Conservation (phyloP, 2,797 vertebrate species). For the Hipposideros larvatus region DNA sequence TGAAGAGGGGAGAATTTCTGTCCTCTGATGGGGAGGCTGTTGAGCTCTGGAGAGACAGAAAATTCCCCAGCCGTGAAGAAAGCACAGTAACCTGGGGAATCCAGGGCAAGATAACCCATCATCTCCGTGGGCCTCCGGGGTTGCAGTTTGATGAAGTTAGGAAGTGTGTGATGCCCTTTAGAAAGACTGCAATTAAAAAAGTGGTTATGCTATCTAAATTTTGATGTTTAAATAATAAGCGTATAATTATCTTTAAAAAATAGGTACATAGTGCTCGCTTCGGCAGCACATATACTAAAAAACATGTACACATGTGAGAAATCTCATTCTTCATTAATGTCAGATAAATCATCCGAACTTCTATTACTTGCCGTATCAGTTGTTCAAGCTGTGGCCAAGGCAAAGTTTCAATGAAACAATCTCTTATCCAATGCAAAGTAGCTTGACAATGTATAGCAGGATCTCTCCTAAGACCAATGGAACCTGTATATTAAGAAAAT, state of each 20-base stretch:
- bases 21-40: neutral
- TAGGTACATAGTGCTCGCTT: too few relatives aligned
- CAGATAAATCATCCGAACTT: neutral
- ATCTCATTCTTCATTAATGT: neutral
- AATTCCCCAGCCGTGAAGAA: neutral
- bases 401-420: conserved; percentile 7
- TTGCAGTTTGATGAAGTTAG: neutral
- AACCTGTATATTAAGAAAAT: neutral
- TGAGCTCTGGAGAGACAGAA: neutral
- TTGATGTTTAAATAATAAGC: neutral
- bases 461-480: neutral
- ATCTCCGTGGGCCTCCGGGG: neutral
- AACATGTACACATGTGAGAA: neutral
- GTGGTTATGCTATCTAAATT: neutral
- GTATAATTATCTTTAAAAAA: neutral
- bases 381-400: neutral
- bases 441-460: neutral
- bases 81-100: neutral
- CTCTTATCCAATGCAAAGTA: neutral
- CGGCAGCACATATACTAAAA: neutral
- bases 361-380: neutral
- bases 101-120: neutral
- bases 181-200: neutral
- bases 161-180: neutral
- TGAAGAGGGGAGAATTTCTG: neutral